phyloP scores from a whole-genome alignment of 1,140 invertebrate species.

The Zaprionus africanus region DNA sequence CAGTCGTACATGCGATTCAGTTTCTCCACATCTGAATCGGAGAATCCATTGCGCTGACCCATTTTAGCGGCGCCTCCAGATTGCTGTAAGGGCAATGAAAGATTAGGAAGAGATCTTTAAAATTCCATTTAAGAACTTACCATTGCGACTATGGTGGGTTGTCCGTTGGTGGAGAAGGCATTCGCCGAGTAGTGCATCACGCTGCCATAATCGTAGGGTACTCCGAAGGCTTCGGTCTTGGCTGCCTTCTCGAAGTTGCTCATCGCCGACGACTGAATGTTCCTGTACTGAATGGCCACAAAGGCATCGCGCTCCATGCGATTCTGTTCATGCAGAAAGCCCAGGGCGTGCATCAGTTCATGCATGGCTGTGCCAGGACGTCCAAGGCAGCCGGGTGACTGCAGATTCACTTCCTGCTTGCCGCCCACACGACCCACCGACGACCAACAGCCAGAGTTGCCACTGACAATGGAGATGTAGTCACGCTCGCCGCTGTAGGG shows the following conservation, averaged over 20 bases:
- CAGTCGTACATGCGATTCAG: conserved; percentile 92
- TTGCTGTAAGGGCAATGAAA: conserved; percentile 35
- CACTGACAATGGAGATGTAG: conserved; percentile 88
- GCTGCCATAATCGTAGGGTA: conserved; percentile 91
- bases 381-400: conserved; percentile 89
- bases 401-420: conserved; percentile 88
- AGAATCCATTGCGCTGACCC: conserved; percentile 90
- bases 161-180: conserved; percentile 90
- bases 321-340: conserved; percentile 95
- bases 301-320: conserved; percentile 91
- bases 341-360: conserved; percentile 93
- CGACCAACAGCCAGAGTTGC: conserved; percentile 92
- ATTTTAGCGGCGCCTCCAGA: conserved; percentile 76
- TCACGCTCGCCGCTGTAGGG: conserved; percentile 87
- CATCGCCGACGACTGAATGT: conserved; percentile 85
- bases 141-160: conserved; percentile 89
- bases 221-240: conserved; percentile 87
- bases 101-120: neutral
- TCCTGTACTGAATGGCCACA: conserved; percentile 88
- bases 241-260: conserved; percentile 90
- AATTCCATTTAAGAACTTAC: conserved; percentile 81
- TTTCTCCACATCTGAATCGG: conserved; percentile 89
- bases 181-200: conserved; percentile 93
- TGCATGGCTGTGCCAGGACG: conserved; percentile 92
- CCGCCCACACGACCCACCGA: conserved; percentile 90